Conservation (phyloP, 2,888 invertebrate species). For the Apotomis betuletana region DNA sequence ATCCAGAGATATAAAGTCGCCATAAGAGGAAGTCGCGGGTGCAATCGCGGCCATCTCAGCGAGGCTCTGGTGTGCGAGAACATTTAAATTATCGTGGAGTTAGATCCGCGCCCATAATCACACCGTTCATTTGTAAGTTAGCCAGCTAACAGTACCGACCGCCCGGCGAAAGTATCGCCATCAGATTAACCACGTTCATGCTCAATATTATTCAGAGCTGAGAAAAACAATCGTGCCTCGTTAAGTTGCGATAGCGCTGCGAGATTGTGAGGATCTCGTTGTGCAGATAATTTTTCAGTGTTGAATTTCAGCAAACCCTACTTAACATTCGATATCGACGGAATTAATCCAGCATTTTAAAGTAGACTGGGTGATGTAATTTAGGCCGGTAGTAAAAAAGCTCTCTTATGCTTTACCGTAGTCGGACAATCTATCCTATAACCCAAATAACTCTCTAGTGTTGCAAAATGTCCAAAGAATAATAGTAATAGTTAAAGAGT, state of each 20-base stretch:
- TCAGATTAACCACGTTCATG: constrained; percentile 76
- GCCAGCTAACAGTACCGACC: constrained; percentile 75
- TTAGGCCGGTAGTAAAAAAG: no score
- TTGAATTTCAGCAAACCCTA: constrained; percentile 3
- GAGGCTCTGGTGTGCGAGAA: constrained; percentile 70
- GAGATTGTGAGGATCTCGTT: constrained; percentile 70
- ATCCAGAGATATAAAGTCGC: constrained; percentile 68
- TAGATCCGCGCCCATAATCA: constrained; percentile 81
- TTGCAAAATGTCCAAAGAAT: no score
- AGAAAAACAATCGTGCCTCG: constrained; percentile 83
- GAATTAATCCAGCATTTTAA: background rate
- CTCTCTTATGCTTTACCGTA: no score
- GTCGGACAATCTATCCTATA: no score
- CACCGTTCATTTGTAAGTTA: constrained; percentile 80
- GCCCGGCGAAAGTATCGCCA: constrained; percentile 77
- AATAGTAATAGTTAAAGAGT: no score
- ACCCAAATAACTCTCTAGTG: no score
- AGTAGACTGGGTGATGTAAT: background rate
- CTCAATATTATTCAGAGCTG: constrained; percentile 82
- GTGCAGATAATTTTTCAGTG: constrained; percentile 26
- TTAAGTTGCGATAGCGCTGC: constrained; percentile 77
- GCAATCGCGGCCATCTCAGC: constrained; percentile 72
- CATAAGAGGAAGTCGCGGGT: constrained; percentile 77
- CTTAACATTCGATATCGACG: background rate
- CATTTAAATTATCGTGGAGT: constrained; percentile 81